Evolutionary conservation across 2,888 invertebrate species (phyloP).

Genomic region (Glaucopsyche alexis): DNA sequence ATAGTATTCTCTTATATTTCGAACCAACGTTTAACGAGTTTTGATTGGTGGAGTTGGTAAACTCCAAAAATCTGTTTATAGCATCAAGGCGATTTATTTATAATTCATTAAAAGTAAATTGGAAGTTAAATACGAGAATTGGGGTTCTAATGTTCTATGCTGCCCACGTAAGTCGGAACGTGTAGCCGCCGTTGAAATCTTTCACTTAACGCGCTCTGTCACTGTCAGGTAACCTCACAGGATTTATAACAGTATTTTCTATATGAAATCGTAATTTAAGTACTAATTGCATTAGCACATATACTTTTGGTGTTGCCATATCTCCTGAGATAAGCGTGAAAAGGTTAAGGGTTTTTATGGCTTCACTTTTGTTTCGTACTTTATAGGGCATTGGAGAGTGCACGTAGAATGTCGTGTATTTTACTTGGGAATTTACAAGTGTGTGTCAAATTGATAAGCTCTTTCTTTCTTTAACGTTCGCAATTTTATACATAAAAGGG

Average conservation of each 20-base stretch:
- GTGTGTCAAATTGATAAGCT: neutral
- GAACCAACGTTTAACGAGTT: no score
- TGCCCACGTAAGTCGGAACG: neutral
- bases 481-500: neutral
- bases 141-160: no score
- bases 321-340: conserved; percentile 20
- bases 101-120: no score
- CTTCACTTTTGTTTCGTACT: conserved; percentile 23
- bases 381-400: conserved; percentile 14
- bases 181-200: conserved; percentile 36
- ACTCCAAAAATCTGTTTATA: no score
- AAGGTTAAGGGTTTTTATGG: conserved; percentile 23
- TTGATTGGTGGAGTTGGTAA: no score
- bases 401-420: neutral
- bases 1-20: no score
- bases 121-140: no score
- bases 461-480: neutral
- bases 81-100: no score
- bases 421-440: neutral
- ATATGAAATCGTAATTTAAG: conserved; percentile 38
- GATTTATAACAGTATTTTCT: conserved; percentile 38
- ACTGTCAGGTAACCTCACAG: conserved; percentile 39
- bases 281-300: conserved; percentile 34
- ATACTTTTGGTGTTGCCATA: conserved; percentile 28
- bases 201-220: conserved; percentile 51